Evolutionary conservation across 2,888 invertebrate genomes (phyloP).

Genomic region (Eubasilissa splendida): DNA sequence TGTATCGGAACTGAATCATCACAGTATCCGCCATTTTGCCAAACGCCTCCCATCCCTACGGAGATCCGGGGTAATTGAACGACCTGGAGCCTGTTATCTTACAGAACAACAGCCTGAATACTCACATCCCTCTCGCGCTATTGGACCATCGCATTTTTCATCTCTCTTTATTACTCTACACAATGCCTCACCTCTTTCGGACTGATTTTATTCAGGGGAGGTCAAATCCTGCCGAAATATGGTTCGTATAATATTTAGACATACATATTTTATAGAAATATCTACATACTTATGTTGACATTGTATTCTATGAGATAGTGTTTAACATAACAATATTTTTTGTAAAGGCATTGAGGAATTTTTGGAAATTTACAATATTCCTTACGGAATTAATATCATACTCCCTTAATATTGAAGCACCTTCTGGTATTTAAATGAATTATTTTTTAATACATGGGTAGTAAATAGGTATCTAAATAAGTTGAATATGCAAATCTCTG

Average conservation of each 20-base stretch:
- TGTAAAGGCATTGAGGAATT: too few relatives aligned
- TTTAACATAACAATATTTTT: too few relatives aligned
- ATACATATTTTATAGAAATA: not conserved
- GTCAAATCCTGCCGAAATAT: not conserved
- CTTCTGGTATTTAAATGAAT: too few relatives aligned
- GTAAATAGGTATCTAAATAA: too few relatives aligned
- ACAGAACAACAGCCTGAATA: not conserved
- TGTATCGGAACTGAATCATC: too few relatives aligned
- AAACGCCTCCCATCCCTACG: not conserved
- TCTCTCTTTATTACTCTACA: conserved; percentile 8
- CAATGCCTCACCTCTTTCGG: not conserved
- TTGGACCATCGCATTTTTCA: not conserved
- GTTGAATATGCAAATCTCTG: too few relatives aligned
- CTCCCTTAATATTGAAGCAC: too few relatives aligned
- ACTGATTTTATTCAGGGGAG: conserved; percentile 1
- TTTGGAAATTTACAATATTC: too few relatives aligned
- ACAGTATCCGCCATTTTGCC: not conserved
- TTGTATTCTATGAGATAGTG: too few relatives aligned
- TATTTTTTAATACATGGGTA: too few relatives aligned
- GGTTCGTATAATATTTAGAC: not conserved
- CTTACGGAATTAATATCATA: too few relatives aligned
- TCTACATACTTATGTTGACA: too few relatives aligned
- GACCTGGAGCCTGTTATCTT: not conserved
- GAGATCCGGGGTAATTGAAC: conserved; percentile 31
- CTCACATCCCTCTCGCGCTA: not conserved